A percentile compares a stretch with the other conserved stretches of the same genome.
Conservation (phyloP, 2,888 invertebrate species). For the Gnatocerus cornutus region DNA sequence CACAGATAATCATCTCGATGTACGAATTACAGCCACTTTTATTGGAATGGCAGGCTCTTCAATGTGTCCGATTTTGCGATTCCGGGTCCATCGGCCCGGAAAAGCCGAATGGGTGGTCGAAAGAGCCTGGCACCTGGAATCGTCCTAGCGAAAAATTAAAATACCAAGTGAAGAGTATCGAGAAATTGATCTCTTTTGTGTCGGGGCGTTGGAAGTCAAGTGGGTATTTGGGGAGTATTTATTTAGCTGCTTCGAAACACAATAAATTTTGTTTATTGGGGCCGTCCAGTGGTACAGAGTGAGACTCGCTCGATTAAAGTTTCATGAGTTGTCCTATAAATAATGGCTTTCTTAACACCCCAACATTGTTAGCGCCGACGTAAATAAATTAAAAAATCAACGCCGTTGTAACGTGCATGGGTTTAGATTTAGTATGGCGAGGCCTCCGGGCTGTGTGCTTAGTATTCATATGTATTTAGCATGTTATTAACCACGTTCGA, state of each 20-base stretch:
- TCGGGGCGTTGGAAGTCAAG: conserved; percentile 42
- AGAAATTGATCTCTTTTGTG: conserved; percentile 53
- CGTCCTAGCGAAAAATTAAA: conserved; percentile 53
- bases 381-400: conserved; percentile 52
- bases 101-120: conserved; percentile 33
- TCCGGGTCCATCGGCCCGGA: conserved; percentile 18
- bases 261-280: conserved; percentile 45
- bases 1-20: neutral
- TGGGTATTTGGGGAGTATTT: conserved; percentile 54
- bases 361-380: conserved; percentile 49
- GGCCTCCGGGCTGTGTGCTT: conserved; percentile 43
- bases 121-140: conserved; percentile 53
- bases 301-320: conserved; percentile 43
- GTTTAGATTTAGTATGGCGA: conserved; percentile 48
- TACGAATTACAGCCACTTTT: neutral
- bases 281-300: conserved; percentile 20
- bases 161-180: conserved; percentile 50
- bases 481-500: conserved; percentile 51
- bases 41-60: too few species aligned
- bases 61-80: neutral
- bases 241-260: conserved; percentile 35
- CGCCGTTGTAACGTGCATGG: conserved; percentile 44
- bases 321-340: conserved; percentile 51
- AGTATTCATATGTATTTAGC: conserved; percentile 51
- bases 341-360: conserved; percentile 52